Evolutionary conservation across 2,113 vertebrate genomes (phyloP), one percentile per base, ranked within the genome.

Genomic region (Crotalus tigris): DNA sequence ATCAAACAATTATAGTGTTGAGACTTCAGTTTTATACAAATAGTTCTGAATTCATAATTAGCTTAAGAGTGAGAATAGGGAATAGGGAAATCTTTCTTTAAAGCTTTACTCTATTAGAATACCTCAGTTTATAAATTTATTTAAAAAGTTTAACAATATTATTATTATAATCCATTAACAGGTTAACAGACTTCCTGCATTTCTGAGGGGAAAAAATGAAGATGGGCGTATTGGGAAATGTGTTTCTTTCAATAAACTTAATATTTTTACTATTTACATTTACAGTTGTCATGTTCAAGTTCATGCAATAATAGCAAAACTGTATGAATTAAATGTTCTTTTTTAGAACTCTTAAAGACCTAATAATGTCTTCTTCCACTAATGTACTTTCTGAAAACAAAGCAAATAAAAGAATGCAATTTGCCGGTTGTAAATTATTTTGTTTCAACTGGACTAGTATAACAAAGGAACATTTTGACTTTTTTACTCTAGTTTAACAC

Each of bases 21-120:
- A 96, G 91, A 95, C 93, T 96, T 94, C 92, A 96, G 95, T 96
- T 97, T 94, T 93, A 97, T 95, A 96, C 93, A 96, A 94, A 97
- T 95, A 94, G 93, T 90, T 85, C 88, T 85, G 95, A 93, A 93
- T 97, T 96, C 93, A 87, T 94, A 95, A 93, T 95, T 92, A 75
- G 94, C 94, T 85, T 94, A 94, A 92, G 21, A 19, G 33, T 86
- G 29, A 10, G 46, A 39, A 24, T 12, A 59, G 94, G 91, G 90
- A 96, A 93, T 4, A 85, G 44, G 92, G 85, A 59, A 93, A 95
- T 94, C 88, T 5, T 54, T 91, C 1, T 53, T 94, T n/a, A 58
- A 94, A 94, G 61, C 95, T 97, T 93, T 94, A 91, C 85, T 94
- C 87, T 0, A 3, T 88, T 91, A 95, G 69, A 94, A 93, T 93